Evolutionary conservation across 2,888 invertebrate genomes (phyloP).

Genomic region (Orchesella flavescens): DNA sequence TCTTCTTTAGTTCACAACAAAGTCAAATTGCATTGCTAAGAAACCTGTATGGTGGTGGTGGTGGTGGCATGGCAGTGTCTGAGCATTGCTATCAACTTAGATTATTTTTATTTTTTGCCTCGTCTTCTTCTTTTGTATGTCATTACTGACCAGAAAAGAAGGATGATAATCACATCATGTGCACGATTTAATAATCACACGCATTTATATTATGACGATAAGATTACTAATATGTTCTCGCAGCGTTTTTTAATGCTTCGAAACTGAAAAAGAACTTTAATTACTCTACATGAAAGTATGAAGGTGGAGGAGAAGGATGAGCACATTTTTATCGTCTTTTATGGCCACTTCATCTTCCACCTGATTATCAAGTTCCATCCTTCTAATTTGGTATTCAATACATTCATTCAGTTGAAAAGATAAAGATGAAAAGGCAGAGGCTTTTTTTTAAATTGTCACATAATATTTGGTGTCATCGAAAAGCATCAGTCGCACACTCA

Average conservation of each 20-base stretch:
- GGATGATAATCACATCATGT: slow-evolving; percentile 2
- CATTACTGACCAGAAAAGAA: slow-evolving; percentile 42
- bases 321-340: too few relatives aligned
- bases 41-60: slow-evolving; percentile 1
- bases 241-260: background rate
- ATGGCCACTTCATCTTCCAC: too few relatives aligned
- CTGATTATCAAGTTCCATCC: background rate
- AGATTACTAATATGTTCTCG: background rate
- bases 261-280: background rate
- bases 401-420: background rate
- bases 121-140: slow-evolving; percentile 4
- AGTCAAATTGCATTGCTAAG: background rate
- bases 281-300: background rate
- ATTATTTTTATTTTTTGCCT: background rate
- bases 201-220: background rate
- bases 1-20: background rate
- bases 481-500: slow-evolving; percentile 16
- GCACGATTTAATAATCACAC: slow-evolving; percentile 45
- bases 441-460: background rate
- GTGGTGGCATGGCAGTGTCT: too few relatives aligned
- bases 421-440: too few relatives aligned
- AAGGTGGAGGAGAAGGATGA: too few relatives aligned
- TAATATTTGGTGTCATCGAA: background rate
- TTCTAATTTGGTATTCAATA: background rate
- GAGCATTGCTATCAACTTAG: background rate